Percentiles rank a stretch among this genome's conserved stretches.
Conservation (phyloP, 1,140 invertebrate species). For the Ridgeia piscesae region DNA sequence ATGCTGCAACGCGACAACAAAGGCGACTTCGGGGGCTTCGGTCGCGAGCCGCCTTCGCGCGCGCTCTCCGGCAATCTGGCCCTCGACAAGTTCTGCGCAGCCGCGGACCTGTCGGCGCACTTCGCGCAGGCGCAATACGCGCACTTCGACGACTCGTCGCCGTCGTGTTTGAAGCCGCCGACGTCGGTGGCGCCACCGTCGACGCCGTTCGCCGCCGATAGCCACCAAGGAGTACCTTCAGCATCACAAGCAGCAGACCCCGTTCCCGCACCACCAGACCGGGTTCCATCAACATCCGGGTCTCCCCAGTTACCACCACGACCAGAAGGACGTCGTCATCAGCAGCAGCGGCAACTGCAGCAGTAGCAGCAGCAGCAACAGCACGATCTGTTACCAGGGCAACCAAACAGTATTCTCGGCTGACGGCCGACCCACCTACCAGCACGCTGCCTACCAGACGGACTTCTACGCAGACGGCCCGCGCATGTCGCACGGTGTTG, state of each 20-base stretch:
- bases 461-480: conserved; percentile 37
- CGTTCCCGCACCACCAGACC: too few species aligned
- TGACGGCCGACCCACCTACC: not conserved
- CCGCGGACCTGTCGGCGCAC: not conserved
- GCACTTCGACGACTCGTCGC: not conserved
- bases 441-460: conserved; percentile 13
- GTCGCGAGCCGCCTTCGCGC: not conserved
- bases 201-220: not conserved
- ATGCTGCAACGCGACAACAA: conserved; percentile 18
- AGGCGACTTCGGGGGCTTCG: not conserved
- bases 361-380: not conserved
- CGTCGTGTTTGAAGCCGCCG: not conserved
- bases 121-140: not conserved
- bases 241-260: too few species aligned
- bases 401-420: conserved; percentile 7
- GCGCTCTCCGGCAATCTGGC: not conserved
- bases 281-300: too few species aligned
- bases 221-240: too few species aligned
- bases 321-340: conserved; percentile 11
- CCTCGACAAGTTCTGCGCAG: not conserved
- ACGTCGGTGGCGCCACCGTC: not conserved
- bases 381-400: conserved; percentile 10
- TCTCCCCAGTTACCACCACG: too few species aligned
- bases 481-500: conserved; percentile 41
- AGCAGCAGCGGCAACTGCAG: not conserved